Base-by-base conservation (phyloP, 1,140 invertebrate species). In the Colletes gigas region DNA sequence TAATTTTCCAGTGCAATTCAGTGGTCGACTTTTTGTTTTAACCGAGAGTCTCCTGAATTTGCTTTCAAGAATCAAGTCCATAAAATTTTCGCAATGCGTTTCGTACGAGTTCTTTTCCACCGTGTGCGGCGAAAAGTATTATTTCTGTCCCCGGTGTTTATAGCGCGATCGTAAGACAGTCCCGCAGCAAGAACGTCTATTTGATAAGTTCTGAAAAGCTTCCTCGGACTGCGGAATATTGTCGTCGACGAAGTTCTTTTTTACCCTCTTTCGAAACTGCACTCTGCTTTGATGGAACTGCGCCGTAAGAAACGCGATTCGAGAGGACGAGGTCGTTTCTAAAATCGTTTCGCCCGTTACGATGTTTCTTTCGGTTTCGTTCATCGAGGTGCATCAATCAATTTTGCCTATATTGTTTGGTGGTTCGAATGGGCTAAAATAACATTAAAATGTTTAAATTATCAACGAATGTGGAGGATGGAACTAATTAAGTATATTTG, bases 121-220 rank as follows among this genome's bases (percentile, higher is more conserved):
- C 60, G 17, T 15, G 4, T 41, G 3, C 19, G 9, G 0, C 14
- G 8, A 44, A 70, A 39, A 9, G 66, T 66, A 67, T 21, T 44
- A 21, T 63, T 71, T 62, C 47, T 8, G n/a, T 12, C 8, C 14
- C 19, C 30, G 21, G 17, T 54, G 67, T 78, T 78, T 78, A 78
- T 44, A 47, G n/a, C 68, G 3, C 21, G 50, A 54, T 62, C 67
- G 66, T 30, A n/a, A 21, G 39, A 63, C 8, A 60, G n/a, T 71
- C 52, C 21, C 30, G 39, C 57, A 14, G 57, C 4, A 47, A 63
- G 59, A 55, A 71, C 30, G 17, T 47, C 76, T 63, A 78, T 78
- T 71, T 71, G 59, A 71, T 69, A 72, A 78, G 57, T 78, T 78
- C 30, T n/a, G 47, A 71, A 54, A 30, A 71, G 76, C 76, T 21